Evolutionary conservation across 2,113 vertebrate genomes (phyloP), one percentile per base, ranked within the genome.

Genomic region (Papio anubis): DNA sequence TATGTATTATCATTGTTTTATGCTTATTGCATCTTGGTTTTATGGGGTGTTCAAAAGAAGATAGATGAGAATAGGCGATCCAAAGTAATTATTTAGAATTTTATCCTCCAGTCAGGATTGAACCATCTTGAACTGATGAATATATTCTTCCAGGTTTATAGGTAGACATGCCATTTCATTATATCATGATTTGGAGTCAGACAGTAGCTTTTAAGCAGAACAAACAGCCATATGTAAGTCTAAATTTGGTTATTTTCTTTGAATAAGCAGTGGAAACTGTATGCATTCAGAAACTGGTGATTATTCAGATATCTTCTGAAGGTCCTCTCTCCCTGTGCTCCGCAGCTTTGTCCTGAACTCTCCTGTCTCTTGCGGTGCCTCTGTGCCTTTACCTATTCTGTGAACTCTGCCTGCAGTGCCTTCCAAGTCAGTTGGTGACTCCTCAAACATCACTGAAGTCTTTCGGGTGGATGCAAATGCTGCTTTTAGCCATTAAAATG

Each of bases 81-180:
- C 25, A 66, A 21, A 84, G 35, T 93, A 88, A 83, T 93, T 93
- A 70, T 91, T 94, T 91, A 83, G 52, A 82, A 91, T 95, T 38
- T 78, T 90, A 73, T 32, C 40, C 30, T 90, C 5, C 52, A 75
- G 43, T 86, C 2, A 17, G 52, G 35, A 76, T 48, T 96, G 45
- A 93, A 88, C 59, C 59, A 17, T 94, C 59, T 88, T 78, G 57
- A 96, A 78, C 59, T 45, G 43, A 52, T 87, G 68, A 91, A 88
- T 87, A 48, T 70, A 70, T 93, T 86, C n/a, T 93, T 25, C 13
- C 38, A 78, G 90, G 61, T 90, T 88, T 95, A 32, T 83, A 81
- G 81, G 35, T 72, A 76, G 57, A 59, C 4, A 12, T 70, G 59
- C 20, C 20, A 61, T 82, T 93, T 85, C 21, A 55, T 30, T 81